Conservation (phyloP, 1,140 invertebrate genomes). For the Rhagoletis pomonella region DNA sequence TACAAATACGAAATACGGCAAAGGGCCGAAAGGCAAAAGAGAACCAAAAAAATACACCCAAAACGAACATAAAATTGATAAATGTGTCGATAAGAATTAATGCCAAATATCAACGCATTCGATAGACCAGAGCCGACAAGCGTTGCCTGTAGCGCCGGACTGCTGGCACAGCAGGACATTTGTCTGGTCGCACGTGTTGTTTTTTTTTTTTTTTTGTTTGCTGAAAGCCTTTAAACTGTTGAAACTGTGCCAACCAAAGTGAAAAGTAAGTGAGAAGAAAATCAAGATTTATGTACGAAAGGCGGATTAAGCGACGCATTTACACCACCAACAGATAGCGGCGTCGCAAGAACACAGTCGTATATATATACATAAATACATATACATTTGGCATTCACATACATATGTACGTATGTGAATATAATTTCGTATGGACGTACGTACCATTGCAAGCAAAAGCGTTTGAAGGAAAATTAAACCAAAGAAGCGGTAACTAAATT, state of each 20-base stretch:
- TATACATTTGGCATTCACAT: neutral
- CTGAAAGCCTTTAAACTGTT: constrained; percentile 27
- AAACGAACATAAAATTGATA: constrained; percentile 47
- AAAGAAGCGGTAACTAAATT: constrained; percentile 7
- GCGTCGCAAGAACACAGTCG: constrained; percentile 2
- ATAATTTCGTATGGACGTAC: neutral
- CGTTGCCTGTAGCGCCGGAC: neutral
- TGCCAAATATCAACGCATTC: constrained; percentile 18
- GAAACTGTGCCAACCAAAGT: constrained; percentile 48
- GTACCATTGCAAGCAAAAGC: neutral
- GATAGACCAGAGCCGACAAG: neutral
- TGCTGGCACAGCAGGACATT: constrained; percentile 9
- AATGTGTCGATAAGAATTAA: constrained; percentile 45
- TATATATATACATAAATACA: neutral
- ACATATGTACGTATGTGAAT: neutral
- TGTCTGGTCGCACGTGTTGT: no score
- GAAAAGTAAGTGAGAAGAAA: constrained; percentile 42
- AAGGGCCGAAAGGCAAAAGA: neutral
- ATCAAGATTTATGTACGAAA: constrained; percentile 45
- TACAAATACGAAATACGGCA: neutral
- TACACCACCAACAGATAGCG: constrained; percentile 17
- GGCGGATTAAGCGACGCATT: constrained; percentile 24
- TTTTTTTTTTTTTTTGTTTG: no score
- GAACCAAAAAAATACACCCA: constrained; percentile 1
- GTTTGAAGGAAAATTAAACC: neutral